These are phyloP conservation scores for Saccopteryx leptura DNA, from an alignment of 2,113 vertebrate genomes.

Conservation along the genomic window DNA sequence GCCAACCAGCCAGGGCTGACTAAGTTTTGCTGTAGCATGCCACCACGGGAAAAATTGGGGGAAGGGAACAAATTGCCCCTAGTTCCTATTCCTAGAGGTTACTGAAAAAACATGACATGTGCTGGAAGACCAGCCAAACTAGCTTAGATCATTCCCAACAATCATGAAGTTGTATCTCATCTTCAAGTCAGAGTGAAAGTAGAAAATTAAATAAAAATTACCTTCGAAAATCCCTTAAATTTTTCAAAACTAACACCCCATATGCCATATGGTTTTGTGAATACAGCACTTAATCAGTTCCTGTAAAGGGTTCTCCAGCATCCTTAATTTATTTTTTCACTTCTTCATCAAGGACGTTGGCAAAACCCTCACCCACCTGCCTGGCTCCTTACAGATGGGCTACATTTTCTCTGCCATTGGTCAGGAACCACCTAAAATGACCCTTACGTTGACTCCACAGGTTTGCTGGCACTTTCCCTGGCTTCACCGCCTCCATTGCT, in stretches of 20 bases:
- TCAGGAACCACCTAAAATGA: background rate
- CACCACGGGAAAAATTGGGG: background rate
- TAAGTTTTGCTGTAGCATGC: background rate
- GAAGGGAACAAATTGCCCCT: background rate
- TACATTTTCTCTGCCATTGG: background rate
- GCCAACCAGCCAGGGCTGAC: background rate
- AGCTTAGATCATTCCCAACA: background rate
- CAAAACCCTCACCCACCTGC: background rate
- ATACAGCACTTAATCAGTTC: background rate
- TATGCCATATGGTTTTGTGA: rapidly evolving
- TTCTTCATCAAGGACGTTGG: conserved; percentile 15
- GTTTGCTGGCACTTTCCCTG: background rate
- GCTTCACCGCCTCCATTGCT: rapidly evolving
- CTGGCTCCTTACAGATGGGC: background rate
- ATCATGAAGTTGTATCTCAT: background rate
- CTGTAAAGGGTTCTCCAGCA: background rate
- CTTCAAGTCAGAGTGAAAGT: background rate
- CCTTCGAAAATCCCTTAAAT: background rate
- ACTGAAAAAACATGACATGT: background rate
- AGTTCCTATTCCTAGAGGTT: background rate
- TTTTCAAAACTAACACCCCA: background rate
- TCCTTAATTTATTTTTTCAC: background rate
- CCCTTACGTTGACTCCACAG: rapidly evolving
- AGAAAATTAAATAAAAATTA: conserved; percentile 36
- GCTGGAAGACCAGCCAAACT: background rate